Evolutionary conservation across 1,140 invertebrate species (phyloP).

Genomic region (Thaumetopoea pityocampa): DNA sequence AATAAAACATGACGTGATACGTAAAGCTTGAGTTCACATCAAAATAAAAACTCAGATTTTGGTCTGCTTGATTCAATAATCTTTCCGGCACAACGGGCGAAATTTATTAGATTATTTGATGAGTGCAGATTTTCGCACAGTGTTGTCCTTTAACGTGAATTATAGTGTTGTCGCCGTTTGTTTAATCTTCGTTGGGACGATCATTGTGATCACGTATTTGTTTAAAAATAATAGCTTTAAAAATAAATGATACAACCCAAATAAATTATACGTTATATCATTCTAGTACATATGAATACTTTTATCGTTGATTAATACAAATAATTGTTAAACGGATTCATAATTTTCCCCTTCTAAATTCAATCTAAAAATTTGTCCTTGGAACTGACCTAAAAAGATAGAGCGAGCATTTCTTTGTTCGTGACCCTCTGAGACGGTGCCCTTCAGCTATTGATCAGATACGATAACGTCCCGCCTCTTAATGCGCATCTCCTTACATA

Average conservation of each 20-base stretch:
- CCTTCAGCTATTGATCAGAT: constrained; percentile 32
- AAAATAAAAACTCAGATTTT: no score
- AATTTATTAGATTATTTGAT: no score
- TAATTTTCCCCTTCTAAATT: constrained; percentile 7
- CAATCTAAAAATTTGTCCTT: constrained; percentile 36
- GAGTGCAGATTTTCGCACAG: no score
- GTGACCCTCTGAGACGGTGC: constrained; percentile 39
- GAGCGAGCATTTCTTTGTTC: constrained; percentile 41
- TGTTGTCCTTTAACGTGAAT: no score
- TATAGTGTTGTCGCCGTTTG: no score
- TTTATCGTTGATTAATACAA: constrained; percentile 2
- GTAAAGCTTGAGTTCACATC: no score
- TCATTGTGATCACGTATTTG: no score
- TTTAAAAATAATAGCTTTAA: background rate
- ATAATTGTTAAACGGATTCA: constrained; percentile 17
- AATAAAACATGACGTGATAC: no score
- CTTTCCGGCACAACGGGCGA: no score
- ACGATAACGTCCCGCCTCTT: constrained; percentile 14
- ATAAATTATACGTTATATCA: constrained; percentile 5
- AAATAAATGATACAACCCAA: background rate
- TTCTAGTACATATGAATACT: no score
- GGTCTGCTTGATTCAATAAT: no score
- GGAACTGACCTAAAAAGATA: constrained; percentile 45
- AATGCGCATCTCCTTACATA: background rate
- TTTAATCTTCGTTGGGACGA: no score